Evolutionary conservation across 2,888 invertebrate genomes (phyloP).

Genomic region (Gibbula magus): DNA sequence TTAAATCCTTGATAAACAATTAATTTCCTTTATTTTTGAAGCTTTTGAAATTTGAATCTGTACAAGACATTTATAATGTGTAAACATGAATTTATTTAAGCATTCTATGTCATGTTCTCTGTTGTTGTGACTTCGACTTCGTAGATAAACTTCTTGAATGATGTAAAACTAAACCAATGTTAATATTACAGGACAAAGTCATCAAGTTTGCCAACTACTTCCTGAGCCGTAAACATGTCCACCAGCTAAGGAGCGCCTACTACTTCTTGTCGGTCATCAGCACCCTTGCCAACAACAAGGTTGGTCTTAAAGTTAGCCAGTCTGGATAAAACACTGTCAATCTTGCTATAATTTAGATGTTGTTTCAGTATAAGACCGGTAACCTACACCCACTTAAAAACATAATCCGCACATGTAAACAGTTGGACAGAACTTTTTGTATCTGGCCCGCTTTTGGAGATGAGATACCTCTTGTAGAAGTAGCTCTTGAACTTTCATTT

Average conservation of each 20-base stretch:
- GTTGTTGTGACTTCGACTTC: neutral
- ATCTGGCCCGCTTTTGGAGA: too few species aligned
- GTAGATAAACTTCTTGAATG: too few species aligned
- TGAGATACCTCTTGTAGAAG: too few species aligned
- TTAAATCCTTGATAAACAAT: too few species aligned
- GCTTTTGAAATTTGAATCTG: neutral
- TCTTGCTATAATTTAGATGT: too few species aligned
- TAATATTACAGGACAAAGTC: slow-evolving; percentile 80
- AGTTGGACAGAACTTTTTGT: too few species aligned
- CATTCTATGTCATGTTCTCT: neutral
- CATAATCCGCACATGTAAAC: too few species aligned
- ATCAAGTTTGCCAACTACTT: slow-evolving; percentile 94
- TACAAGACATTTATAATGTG: neutral
- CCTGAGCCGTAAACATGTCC: slow-evolving; percentile 90
- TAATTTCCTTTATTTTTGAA: neutral
- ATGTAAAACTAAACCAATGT: too few species aligned
- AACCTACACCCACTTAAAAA: too few species aligned
- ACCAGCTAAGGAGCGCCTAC: slow-evolving; percentile 88
- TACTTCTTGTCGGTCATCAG: slow-evolving; percentile 86
- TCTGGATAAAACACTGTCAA: too few species aligned
- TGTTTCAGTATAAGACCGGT: too few species aligned
- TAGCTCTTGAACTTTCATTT: too few species aligned
- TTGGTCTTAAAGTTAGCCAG: slow-evolving; percentile 70
- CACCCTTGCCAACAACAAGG: slow-evolving; percentile 83
- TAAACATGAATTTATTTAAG: neutral